Evolutionary conservation across 2,797 vertebrate genomes (phyloP).

Genomic region (Fistularia commersonii): DNA sequence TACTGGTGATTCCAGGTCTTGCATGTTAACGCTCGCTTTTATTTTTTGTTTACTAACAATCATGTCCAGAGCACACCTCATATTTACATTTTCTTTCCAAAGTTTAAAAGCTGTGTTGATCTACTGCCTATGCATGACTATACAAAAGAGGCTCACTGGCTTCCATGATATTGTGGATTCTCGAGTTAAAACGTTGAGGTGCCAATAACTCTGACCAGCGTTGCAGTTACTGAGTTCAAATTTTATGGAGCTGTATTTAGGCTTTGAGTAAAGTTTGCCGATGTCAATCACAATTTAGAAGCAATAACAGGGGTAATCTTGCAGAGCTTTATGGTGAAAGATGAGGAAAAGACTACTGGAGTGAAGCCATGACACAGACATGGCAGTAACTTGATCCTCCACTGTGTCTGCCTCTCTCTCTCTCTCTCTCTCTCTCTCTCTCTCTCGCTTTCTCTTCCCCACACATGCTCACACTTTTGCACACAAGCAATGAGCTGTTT

Average conservation of each 20-base stretch:
- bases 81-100: neutral
- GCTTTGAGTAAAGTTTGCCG: slow-evolving; percentile 12
- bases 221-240: slow-evolving; percentile 13
- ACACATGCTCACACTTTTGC: slow-evolving; percentile 28
- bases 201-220: neutral
- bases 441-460: slow-evolving; percentile 4
- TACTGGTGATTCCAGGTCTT: too few species aligned
- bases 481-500: slow-evolving; percentile 33
- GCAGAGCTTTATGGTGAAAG: slow-evolving; percentile 41
- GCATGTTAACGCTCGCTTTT: too few species aligned
- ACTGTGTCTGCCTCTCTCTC: slow-evolving; percentile 14
- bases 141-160: neutral
- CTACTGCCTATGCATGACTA: neutral
- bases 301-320: slow-evolving; percentile 52
- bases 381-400: slow-evolving; percentile 58
- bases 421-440: slow-evolving; percentile 2
- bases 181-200: slow-evolving; percentile 1
- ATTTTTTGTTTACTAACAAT: neutral
- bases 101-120: neutral
- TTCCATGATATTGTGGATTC: too few species aligned
- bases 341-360: slow-evolving; percentile 54
- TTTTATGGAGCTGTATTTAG: slow-evolving; percentile 4
- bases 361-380: slow-evolving; percentile 55
- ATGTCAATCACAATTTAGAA: slow-evolving; percentile 54
- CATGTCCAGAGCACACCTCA: neutral